Conservation (phyloP, 2,797 vertebrate genomes). For the Hippocampus kuda region DNA sequence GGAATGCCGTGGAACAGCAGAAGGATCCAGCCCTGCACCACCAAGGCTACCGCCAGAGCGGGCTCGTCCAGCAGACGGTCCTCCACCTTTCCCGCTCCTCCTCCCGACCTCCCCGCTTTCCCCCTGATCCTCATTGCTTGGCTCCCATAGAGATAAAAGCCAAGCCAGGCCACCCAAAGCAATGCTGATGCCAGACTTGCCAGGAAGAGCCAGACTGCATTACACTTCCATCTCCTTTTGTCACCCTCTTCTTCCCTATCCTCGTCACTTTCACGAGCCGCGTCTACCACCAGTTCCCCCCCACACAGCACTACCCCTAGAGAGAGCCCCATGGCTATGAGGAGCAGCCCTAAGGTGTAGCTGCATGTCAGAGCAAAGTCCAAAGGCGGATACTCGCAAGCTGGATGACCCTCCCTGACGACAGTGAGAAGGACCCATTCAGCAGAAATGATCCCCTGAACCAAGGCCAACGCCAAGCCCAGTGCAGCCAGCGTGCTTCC, state of each 20-base stretch:
- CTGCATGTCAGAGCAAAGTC: conserved; percentile 88
- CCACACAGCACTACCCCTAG: conserved; percentile 85
- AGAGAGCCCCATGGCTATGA: conserved; percentile 71
- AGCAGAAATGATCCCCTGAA: conserved; percentile 86
- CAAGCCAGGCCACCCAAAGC: conserved; percentile 91
- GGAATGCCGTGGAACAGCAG: conserved; percentile 90
- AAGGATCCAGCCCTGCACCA: conserved; percentile 90
- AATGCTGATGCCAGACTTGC: conserved; percentile 79
- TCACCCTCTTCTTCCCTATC: conserved; percentile 50
- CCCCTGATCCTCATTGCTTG: conserved; percentile 54
- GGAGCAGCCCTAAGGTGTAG: conserved; percentile 83
- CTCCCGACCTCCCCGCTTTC: conserved; percentile 32
- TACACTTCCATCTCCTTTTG: conserved; percentile 81
- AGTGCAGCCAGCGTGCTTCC: conserved; percentile 70
- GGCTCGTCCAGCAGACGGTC: conserved; percentile 77
- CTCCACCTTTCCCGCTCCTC: conserved; percentile 39
- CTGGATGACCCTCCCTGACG: conserved; percentile 78
- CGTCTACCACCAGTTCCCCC: conserved; percentile 63
- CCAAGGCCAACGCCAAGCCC: conserved; percentile 77
- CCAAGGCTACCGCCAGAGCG: conserved; percentile 82
- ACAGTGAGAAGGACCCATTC: conserved; percentile 93
- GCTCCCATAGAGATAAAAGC: conserved; percentile 89
- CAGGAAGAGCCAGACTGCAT: conserved; percentile 82
- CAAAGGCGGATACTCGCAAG: conserved; percentile 86
- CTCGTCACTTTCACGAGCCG: conserved; percentile 58